Conservation (phyloP, 2,888 invertebrate genomes). For the Leucophora obtusa region DNA sequence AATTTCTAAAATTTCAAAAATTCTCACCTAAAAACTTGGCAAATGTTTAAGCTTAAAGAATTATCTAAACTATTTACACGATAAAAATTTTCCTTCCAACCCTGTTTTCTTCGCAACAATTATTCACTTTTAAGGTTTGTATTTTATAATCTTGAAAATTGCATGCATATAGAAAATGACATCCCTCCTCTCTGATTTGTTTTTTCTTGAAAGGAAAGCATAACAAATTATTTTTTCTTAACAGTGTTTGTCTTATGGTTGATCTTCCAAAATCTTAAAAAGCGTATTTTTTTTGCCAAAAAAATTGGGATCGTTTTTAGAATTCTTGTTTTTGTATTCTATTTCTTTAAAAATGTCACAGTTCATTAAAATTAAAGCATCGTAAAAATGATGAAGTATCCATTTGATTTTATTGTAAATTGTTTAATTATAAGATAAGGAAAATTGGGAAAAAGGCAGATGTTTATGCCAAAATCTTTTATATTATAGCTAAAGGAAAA, state of each 20-base stretch:
- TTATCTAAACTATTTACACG: slow-evolving; percentile 14
- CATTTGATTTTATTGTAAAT: slow-evolving; percentile 61
- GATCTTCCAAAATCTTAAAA: background rate
- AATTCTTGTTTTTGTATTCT: background rate
- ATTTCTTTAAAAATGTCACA: slow-evolving; percentile 54
- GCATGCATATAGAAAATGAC: slow-evolving; percentile 1
- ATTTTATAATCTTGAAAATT: slow-evolving; percentile 13
- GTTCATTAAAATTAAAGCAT: slow-evolving; percentile 65
- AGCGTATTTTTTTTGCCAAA: background rate
- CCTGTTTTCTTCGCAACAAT: slow-evolving; percentile 42
- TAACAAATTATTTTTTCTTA: slow-evolving; percentile 8
- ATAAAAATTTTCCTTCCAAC: slow-evolving; percentile 22
- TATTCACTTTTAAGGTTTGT: slow-evolving; percentile 51
- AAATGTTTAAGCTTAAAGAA: background rate
- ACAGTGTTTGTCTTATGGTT: slow-evolving; percentile 12
- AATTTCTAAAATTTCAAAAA: background rate
- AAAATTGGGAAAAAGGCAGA: slow-evolving; percentile 45
- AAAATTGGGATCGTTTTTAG: background rate
- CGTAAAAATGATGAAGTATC: slow-evolving; percentile 63
- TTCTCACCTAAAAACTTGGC: slow-evolving; percentile 2
- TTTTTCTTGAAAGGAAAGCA: slow-evolving; percentile 13
- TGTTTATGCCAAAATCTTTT: slow-evolving; percentile 29
- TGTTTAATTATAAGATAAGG: slow-evolving; percentile 54
- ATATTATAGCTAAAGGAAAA: background rate
- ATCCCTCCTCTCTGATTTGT: background rate